A percentile compares a stretch with the other conserved stretches of the same genome.
These are phyloP conservation scores for Andrena fulva DNA, from an alignment of 2,888 invertebrate species.

Conservation along the genomic window DNA sequence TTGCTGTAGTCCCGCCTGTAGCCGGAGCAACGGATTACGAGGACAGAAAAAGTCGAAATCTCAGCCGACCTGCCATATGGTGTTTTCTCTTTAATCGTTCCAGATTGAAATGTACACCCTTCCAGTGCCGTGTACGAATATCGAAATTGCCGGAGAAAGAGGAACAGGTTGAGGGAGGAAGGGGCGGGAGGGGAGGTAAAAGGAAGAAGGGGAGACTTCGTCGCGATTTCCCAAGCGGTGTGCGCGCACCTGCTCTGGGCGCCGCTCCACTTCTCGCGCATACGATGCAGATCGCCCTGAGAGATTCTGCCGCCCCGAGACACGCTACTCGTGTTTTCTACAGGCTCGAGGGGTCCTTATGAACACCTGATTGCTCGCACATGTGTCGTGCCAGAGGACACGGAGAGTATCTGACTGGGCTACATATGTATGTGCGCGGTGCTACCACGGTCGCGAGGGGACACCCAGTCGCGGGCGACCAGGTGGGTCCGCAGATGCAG, in stretches of 20 bases:
- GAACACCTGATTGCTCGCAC: slow-evolving; percentile 61
- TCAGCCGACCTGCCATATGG: background rate
- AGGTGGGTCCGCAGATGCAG: slow-evolving; percentile 65
- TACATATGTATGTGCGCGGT: background rate
- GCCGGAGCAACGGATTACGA: background rate
- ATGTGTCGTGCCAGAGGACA: slow-evolving; percentile 11
- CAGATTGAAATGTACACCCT: slow-evolving; percentile 45
- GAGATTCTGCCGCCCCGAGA: slow-evolving; percentile 60
- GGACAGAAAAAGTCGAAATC: background rate
- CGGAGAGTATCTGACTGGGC: slow-evolving; percentile 13
- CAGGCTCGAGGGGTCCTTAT: slow-evolving; percentile 39
- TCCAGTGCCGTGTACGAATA: slow-evolving; percentile 26
- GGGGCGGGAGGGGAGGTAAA: background rate
- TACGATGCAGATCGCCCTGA: slow-evolving; percentile 57
- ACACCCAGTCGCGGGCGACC: slow-evolving; percentile 46
- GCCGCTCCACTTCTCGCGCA: slow-evolving; percentile 59
- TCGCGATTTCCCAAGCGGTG: slow-evolving; percentile 71
- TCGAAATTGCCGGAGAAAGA: background rate
- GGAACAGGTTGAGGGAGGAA: background rate
- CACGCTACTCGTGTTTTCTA: slow-evolving; percentile 63
- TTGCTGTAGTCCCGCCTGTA: background rate
- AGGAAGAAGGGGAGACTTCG: slow-evolving; percentile 31
- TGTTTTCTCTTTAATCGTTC: slow-evolving; percentile 21
- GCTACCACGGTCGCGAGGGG: slow-evolving; percentile 6
- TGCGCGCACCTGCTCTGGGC: slow-evolving; percentile 61